Percentiles rank a stretch among this genome's conserved stretches.
Conservation (phyloP, 1,140 invertebrate species). For the Heliconius eleuchia region DNA sequence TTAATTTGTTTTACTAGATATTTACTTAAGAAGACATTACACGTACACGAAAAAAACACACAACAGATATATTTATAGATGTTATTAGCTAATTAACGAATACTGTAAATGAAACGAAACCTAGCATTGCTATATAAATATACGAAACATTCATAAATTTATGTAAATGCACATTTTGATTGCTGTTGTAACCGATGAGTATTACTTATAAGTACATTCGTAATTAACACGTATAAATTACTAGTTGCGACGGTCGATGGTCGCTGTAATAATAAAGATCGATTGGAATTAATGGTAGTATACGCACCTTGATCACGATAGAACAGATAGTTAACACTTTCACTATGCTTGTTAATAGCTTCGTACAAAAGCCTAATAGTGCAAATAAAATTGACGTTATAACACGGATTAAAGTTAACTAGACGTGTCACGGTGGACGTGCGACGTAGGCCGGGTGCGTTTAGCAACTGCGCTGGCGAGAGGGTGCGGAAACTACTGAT, state of each 20-base stretch:
- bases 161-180: conserved; percentile 25
- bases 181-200: conserved; percentile 18
- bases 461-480: conserved; percentile 72
- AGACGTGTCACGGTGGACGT: conserved; percentile 71
- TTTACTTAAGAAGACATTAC: conserved; percentile 21
- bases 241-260: conserved; percentile 8
- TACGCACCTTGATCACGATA: conserved; percentile 33
- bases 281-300: conserved; percentile 25
- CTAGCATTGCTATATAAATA: conserved; percentile 3
- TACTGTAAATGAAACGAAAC: neutral
- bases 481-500: conserved; percentile 79
- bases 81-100: conserved; percentile 2
- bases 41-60: neutral
- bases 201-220: conserved; percentile 12
- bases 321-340: conserved; percentile 48
- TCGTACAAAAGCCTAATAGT: conserved; percentile 1
- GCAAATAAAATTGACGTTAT: neutral
- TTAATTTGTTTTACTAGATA: conserved; percentile 44
- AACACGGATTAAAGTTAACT: conserved; percentile 49
- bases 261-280: conserved; percentile 20
- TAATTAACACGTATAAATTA: conserved; percentile 33
- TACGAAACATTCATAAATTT: conserved; percentile 5
- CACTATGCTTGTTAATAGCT: conserved; percentile 42
- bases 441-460: conserved; percentile 72
- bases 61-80: neutral